Base-by-base conservation (phyloP, 2,113 vertebrate species). In the Nycticorax nycticorax region DNA sequence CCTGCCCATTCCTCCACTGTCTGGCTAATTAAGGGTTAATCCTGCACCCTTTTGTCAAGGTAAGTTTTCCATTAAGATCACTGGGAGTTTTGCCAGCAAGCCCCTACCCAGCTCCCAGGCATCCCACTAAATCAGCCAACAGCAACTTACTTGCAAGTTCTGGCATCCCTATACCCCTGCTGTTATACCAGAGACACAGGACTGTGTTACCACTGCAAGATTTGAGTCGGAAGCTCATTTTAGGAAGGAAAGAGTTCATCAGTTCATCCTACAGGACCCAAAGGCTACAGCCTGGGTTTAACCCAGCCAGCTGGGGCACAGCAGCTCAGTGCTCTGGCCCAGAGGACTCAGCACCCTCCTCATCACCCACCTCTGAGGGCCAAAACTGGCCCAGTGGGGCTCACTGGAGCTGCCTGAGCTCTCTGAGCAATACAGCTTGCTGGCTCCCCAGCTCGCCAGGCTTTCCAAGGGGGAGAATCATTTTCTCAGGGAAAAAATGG, bases 111-210 rank as follows among this genome's bases (percentile, higher is more conserved):
- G 3, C 19, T 41, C 10, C 27, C 62, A 45, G 55, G 10, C 35
- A 56, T 27, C 41, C 41, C 35, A 72, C 52, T 24, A 55, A 67
- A 67, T 33, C 28, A 23, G 9, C n/a, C 69, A 66, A 8, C 26
- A 37, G 4, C 2, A 1, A 23, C 63, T 53, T 53, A 41, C 18
- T 39, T 53, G 19, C 27, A 53, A 30, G 9, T 39, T 39, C 47
- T 39, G 47, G 20, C 0, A 0, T 56, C 14, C 39, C 4, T 19
- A 48, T 72, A 12, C 21, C 9, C 19, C 10, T 23, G 1, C 24
- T n/a, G 8, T 35, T 23, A 10, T 30, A 26, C 12, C 22, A 48
- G 45, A 60, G 32, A 10, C n/a, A 33, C 15, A 21, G 23, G 13
- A 9, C 30, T 33, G 18, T 5, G 3, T 30, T 62, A 56, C 12